These are phyloP conservation scores for Chiroxiphia lanceolata DNA, from an alignment of 2,797 vertebrate species.

Conservation along the genomic window DNA sequence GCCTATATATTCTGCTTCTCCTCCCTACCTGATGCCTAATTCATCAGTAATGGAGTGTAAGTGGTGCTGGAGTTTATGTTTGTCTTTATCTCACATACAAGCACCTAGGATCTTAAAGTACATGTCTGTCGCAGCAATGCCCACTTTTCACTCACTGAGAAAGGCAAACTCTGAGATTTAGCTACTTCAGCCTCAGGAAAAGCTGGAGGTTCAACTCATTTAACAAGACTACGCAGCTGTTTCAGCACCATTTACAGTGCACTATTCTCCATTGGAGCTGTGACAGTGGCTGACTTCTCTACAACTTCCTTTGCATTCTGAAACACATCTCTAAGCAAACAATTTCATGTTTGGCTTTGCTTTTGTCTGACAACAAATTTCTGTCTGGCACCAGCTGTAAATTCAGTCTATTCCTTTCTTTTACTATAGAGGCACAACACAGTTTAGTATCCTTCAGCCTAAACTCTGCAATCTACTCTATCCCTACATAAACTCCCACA, in stretches of 20 bases:
- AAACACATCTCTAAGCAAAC: not conserved
- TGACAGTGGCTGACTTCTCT: not conserved
- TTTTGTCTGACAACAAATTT: not conserved
- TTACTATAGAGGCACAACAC: not conserved
- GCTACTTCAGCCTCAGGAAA: not conserved
- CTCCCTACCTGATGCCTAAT: not conserved
- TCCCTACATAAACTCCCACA: not conserved
- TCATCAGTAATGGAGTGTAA: not conserved
- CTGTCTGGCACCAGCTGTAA: not conserved
- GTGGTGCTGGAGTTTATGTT: not conserved
- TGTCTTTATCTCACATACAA: not conserved
- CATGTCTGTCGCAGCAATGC: fast-evolving
- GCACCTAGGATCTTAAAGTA: not conserved
- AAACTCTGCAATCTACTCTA: not conserved
- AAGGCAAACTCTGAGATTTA: not conserved
- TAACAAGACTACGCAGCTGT: not conserved
- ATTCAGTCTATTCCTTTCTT: not conserved
- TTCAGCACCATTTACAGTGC: not conserved
- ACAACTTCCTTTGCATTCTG: not conserved
- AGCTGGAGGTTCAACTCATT: not conserved
- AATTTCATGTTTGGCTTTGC: not conserved
- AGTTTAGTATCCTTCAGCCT: not conserved
- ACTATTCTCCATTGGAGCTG: not conserved
- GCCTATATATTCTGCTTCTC: not conserved
- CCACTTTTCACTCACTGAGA: not conserved